phyloP scores from a whole-genome alignment of 2,113 vertebrate species.

The Gasterosteus nipponicus region DNA sequence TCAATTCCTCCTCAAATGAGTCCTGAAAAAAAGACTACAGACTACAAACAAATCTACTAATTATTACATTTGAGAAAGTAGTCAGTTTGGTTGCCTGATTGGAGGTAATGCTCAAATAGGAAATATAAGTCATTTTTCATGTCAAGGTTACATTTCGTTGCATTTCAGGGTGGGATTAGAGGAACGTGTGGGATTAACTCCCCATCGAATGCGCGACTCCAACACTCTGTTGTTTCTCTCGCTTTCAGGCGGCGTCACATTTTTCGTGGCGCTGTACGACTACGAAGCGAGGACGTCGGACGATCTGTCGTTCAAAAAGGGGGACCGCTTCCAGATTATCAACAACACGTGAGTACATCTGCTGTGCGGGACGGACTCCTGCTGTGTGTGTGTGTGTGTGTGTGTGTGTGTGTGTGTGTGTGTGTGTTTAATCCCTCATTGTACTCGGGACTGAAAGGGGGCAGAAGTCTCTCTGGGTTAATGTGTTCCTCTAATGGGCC shows the following conservation, averaged over 20 bases:
- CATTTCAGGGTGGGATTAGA: background rate
- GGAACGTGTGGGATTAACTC: background rate
- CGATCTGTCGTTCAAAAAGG: conserved; percentile 98
- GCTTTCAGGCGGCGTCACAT: conserved; percentile 91
- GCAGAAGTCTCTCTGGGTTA: conserved; percentile 69
- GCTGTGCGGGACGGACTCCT: background rate
- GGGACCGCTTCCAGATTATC: conserved; percentile 98
- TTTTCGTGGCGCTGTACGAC: conserved; percentile 98
- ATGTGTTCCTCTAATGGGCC: conserved; percentile 69
- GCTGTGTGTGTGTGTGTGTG: conserved; percentile 7
- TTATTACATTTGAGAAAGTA: background rate
- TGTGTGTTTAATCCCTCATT: conserved; percentile 61
- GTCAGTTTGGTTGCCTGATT: conserved; percentile 14
- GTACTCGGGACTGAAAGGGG: conserved; percentile 60
- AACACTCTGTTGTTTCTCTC: background rate
- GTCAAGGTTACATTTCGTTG: background rate
- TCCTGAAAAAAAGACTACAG: background rate
- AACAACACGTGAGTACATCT: conserved; percentile 95
- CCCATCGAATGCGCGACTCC: background rate
- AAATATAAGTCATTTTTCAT: background rate
- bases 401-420: conserved; percentile 5
- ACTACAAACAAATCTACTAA: no score
- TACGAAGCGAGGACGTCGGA: conserved; percentile 98
- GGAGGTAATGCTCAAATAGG: background rate
- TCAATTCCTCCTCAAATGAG: conserved; percentile 50